Base-by-base conservation (phyloP, 1,140 invertebrate genomes). In the Cydia strobilella region DNA sequence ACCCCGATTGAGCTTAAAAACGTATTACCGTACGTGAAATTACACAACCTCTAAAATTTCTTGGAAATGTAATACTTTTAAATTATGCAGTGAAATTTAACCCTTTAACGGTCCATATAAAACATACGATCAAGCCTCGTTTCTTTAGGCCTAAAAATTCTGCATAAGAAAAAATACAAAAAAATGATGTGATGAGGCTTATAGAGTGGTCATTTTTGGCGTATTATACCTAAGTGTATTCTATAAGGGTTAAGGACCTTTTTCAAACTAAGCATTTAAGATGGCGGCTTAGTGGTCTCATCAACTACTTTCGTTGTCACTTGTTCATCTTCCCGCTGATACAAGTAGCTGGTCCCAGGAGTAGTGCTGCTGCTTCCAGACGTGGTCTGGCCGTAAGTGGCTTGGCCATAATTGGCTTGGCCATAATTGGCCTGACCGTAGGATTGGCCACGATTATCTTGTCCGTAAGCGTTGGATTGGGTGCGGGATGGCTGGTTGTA, bases 271-370 rank as follows among this genome's bases (percentile, higher is more conserved):
- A 12, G 13, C 42, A 45, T 45, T 45, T 77, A 84, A 73, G 80
- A 80, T 73, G 84, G 77, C 51, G 80, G 10, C 73, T 80, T 82
- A 6, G 82, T 87, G 4, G 81, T 78, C n/a, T 80, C 77, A 18
- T 83, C 80, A 76, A 73, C 72, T 71, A 23, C 13, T 78, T 84
- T 84, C 0, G 76, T 75, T 7, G 85, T 85, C 9, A 84, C 84
- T 15, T 82, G 79, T 65, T 88, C 86, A 42, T 89, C 87, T 74
- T 87, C 87, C 66, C 90, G 80, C 63, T 89, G 84, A 51, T 85
- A 89, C 18, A 91, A 74, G 54, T 91, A 91, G 76, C 85, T 90
- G 25, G 87, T 91, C 3, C 76, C 85, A 12, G 84, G 88, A 0
- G 90, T 91, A 0, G 89, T 90, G 51, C 82, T 86, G 69, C 69